These are phyloP conservation scores for Myotis brandtii DNA, from an alignment of 2,113 vertebrate genomes.

Conservation along the genomic window DNA sequence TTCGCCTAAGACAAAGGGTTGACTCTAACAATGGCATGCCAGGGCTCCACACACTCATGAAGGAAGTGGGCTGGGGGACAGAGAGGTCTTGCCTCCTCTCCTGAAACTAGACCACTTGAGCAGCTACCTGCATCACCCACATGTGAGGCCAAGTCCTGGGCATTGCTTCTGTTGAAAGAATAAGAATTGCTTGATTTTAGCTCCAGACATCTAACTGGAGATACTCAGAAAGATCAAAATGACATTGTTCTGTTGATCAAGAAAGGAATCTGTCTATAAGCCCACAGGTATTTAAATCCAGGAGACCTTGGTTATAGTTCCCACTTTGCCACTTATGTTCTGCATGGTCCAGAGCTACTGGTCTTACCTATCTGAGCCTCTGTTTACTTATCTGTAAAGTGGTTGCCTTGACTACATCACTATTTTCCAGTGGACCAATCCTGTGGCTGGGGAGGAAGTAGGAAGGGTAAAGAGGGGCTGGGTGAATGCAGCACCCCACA, in stretches of 20 bases:
- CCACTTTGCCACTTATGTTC: not conserved
- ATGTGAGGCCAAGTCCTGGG: not conserved
- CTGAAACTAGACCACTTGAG: not conserved
- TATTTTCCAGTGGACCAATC: not conserved
- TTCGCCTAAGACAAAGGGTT: not conserved
- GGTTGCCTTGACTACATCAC: not conserved
- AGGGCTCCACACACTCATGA: not conserved
- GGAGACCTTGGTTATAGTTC: not conserved
- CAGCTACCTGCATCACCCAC: not conserved
- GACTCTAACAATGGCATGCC: not conserved
- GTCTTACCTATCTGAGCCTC: not conserved
- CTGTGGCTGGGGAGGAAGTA: not conserved
- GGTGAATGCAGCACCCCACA: not conserved
- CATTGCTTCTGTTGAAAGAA: not conserved
- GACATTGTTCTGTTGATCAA: not conserved
- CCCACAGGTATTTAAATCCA: not conserved
- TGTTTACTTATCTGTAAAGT: not conserved
- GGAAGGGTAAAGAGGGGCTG: not conserved
- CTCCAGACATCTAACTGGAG: not conserved
- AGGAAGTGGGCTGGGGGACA: not conserved
- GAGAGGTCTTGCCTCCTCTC: not conserved
- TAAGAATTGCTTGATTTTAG: not conserved
- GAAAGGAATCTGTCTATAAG: not conserved
- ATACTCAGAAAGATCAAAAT: not conserved
- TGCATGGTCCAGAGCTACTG: not conserved